Percentiles rank a stretch among this genome's conserved stretches.
Evolutionary conservation across 1,140 invertebrate species (phyloP).

Genomic region (Drusus annulatus): DNA sequence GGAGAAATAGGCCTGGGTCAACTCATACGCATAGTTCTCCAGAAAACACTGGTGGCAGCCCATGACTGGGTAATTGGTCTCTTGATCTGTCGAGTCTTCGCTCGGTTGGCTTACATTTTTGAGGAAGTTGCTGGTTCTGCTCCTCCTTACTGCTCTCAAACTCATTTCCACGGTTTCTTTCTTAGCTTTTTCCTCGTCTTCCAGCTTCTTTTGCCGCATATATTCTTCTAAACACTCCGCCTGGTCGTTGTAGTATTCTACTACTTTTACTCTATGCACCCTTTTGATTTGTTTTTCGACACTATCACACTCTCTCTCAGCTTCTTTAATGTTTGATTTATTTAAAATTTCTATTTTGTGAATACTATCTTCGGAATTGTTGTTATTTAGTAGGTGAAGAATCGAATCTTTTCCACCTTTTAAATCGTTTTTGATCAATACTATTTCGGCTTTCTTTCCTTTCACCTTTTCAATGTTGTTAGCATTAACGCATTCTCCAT

Average conservation of each 20-base stretch:
- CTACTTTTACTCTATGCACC: slow-evolving; percentile 57
- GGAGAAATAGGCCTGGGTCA: slow-evolving; percentile 68
- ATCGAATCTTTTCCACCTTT: neutral
- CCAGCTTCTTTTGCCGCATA: slow-evolving; percentile 65
- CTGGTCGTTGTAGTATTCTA: slow-evolving; percentile 72
- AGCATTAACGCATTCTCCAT: neutral
- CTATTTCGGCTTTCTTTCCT: neutral
- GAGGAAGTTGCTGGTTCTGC: slow-evolving; percentile 64
- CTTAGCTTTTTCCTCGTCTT: slow-evolving; percentile 64
- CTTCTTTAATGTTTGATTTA: neutral
- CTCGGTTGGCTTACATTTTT: slow-evolving; percentile 63
- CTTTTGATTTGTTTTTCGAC: slow-evolving; percentile 33
- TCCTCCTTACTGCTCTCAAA: slow-evolving; percentile 58
- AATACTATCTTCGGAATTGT: neutral
- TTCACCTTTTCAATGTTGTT: slow-evolving; percentile 10
- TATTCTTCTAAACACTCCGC: slow-evolving; percentile 69
- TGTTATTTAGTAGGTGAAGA: slow-evolving; percentile 26
- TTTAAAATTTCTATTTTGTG: neutral
- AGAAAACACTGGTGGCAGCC: slow-evolving; percentile 71
- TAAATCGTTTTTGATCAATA: slow-evolving; percentile 25
- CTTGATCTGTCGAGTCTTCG: slow-evolving; percentile 68
- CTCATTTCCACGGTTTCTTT: slow-evolving; percentile 60
- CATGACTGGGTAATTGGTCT: slow-evolving; percentile 62
- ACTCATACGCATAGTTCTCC: slow-evolving; percentile 69
- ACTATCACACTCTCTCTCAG: neutral